Evolutionary conservation across 2,888 invertebrate genomes (phyloP), one percentile per base, ranked within the genome.

Genomic region (Trachelus tabidus): DNA sequence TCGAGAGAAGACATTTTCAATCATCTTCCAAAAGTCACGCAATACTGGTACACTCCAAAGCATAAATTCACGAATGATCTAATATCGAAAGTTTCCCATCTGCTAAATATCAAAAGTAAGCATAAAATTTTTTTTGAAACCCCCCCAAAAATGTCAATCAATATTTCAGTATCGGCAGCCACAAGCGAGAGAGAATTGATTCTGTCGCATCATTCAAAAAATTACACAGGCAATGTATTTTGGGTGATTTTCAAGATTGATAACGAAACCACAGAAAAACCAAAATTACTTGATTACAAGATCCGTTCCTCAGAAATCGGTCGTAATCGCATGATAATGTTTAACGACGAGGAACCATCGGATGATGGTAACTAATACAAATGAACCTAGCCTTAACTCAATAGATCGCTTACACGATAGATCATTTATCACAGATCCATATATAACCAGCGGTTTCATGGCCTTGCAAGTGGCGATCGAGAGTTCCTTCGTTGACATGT

Each of bases 381-480:
- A 34, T 9, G 4, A 71, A 6, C 6, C 11, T 12, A 33, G 12
- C 71, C 2, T 71, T 3, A 71, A 33, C 9, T 11, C 12, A 9
- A 31, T 33, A 35, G 31, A 31, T 30, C 33, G 30, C 71, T 56
- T 31, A 71, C 31, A 33, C 11, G 11, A 71, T 31, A 34, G 34
- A 71, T 71, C 34, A 33, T 31, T 71, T 12, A 71, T 76, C 77
- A 56, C 73, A 85, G 83, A 85, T 81, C 81, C 83, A 56, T 85
- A 84, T 69, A 23, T 85, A 15, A 34, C 23, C 34, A 82, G 81
- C 68, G 85, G 82, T 68, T 85, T 84, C 34, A 80, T 85, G 30
- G 82, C 84, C 12, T 75, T 85, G 12, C 85, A 85, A 82, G 75
- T 81, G 9, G 85, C 84, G 12, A 83, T 85, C 73, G 84, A 85